phyloP scores from a whole-genome alignment of 2,888 invertebrate genomes.

The Adela reaumurella region DNA sequence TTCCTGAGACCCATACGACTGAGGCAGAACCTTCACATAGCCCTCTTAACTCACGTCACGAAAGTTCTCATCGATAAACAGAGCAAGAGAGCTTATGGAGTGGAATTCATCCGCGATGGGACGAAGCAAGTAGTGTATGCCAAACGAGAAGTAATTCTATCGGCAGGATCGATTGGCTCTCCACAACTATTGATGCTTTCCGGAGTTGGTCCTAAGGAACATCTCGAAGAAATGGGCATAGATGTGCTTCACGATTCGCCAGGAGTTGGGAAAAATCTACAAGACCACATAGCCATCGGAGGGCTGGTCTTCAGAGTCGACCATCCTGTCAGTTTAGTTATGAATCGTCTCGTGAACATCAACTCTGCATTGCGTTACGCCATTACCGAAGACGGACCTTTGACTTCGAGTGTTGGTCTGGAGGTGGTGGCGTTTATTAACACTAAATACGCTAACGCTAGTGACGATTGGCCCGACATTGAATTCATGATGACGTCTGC shows the following conservation, averaged over 20 bases:
- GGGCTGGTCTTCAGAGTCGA: conserved; percentile 79
- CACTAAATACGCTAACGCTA: conserved; percentile 82
- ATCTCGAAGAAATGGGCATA: conserved; percentile 68
- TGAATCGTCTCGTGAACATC: conserved; percentile 76
- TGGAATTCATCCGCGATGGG: conserved; percentile 72
- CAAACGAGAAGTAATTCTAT: conserved; percentile 75
- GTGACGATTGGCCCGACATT: conserved; percentile 89
- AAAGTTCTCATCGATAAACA: conserved; percentile 68
- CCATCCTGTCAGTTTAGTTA: conserved; percentile 74
- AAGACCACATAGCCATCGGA: conserved; percentile 87
- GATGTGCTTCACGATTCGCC: conserved; percentile 72
- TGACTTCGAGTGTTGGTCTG: conserved; percentile 82
- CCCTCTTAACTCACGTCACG: conserved; percentile 77
- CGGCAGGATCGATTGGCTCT: conserved; percentile 86
- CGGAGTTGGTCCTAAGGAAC: conserved; percentile 78
- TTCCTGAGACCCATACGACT: conserved; percentile 76
- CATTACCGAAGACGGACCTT: conserved; percentile 78
- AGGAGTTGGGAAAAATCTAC: conserved; percentile 82
- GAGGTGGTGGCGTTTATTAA: conserved; percentile 86
- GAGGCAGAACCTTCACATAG: conserved; percentile 76
- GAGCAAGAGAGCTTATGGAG: conserved; percentile 71
- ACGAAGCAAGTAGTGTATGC: conserved; percentile 62
- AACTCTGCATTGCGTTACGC: conserved; percentile 82
- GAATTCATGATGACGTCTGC: conserved; percentile 87
- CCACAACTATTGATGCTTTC: conserved; percentile 90